Evolutionary conservation across 2,113 vertebrate genomes (phyloP), one percentile per base, ranked within the genome.

Genomic region (Seriola rivoliana): DNA sequence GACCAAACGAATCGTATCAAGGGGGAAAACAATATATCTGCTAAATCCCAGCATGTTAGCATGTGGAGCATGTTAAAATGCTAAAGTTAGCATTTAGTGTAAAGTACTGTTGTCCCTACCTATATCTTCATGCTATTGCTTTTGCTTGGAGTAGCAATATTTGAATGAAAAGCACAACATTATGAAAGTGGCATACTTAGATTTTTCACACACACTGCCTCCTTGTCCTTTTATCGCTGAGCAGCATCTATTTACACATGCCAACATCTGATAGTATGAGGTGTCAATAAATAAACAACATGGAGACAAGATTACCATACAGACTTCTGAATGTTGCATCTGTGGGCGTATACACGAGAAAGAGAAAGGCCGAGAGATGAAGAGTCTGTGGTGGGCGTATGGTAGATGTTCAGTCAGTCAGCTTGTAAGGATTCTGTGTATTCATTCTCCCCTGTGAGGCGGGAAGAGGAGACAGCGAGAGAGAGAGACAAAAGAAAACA

Each of bases 241-340:
- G 12, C 0, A 29, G 29, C 29, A 9, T 82, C 32, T 71, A 8
- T 84, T 77, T 66, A 79, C 66, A 14, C n/a, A 32, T 3, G 19
- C 10, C 16, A 52, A 59, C 64, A 76, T 79, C 74, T 77, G 75
- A 78, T 44, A 17, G 16, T 17, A 46, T 40, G 1, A 82, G 4
- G 72, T 64, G 38, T 71, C 59, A n/a, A 54, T 77, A 80, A 75
- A 87, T 46, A 80, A 71, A 74, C 67, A 77, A 52, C 7, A 1
- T 5, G 1, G 58, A 6, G n/a, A 76, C 40, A 25, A 60, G 52
- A 66, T 36, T 29, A 68, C 48, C 42, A 34, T 23, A 12, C 48
- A 58, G 59, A 44, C 25, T 42, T 64, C 21, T 14, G 7, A 70
- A 57, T 48, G 38, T 3, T 16, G n/a, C 13, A 40, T 19, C 60